Base-by-base conservation (phyloP, 2,888 invertebrate species). In the Rhaphigaster nebulosa region DNA sequence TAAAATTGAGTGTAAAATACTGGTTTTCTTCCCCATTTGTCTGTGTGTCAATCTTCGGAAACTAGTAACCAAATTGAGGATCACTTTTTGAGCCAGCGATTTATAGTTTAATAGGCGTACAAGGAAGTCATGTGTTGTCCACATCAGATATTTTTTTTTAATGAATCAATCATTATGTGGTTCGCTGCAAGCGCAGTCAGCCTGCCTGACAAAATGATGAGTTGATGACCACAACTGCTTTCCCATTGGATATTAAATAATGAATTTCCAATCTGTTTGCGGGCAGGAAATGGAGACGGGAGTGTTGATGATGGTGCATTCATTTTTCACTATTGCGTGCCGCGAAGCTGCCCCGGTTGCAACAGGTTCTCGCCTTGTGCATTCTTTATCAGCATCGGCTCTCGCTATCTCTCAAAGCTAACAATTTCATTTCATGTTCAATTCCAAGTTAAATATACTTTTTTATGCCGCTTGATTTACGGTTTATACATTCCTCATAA, bases 281-380 rank as follows among this genome's bases (percentile, higher is more conserved):
- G 18, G 38, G 23, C 20, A 38, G 18, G 29, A 8, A 38, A 76
- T 38, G 12, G n/a, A 38, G 20, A 38, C 4, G 8, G 1, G 6
- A 76, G 34, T 29, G 29, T 65, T 34, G 65, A 65, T 65, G 65
- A 65, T n/a, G n/a, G 60, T 65, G 34, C 70, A 76, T 76, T 76
- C 2, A 76, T 76, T 38, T 76, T 76, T 76, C 10, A 76, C 70
- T 38, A 76, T 76, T 20, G 70, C 70, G 70, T 76, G 70, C 20
- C 70, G 38, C 13, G 34, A 1, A 34, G 34, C n/a, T n/a, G n/a
- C 0, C 29, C 12, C 29, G 18, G 65, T 38, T 23, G 70, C 70
- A 76, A 76, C 70, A 76, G 70, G 70, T 76, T 20, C 26, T 26
- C 1, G 70, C 70, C 12, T 38, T 38, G 18, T 76, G 70, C 70